Evolutionary conservation across 1,140 invertebrate genomes (phyloP).

Genomic region (Euglossa dilemma): DNA sequence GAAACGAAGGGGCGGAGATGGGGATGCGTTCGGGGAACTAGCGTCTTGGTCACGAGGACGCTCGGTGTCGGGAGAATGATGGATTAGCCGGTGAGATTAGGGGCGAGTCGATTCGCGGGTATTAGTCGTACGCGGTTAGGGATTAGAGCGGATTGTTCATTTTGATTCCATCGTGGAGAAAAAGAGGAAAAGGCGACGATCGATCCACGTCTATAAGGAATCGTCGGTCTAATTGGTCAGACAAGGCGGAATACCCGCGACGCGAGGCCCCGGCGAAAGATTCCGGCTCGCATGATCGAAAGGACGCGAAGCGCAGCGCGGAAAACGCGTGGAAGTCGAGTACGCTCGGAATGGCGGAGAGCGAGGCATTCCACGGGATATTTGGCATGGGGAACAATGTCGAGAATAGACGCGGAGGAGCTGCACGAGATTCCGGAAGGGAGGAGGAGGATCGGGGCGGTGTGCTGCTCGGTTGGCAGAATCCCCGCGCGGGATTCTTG

Average conservation of each 20-base stretch:
- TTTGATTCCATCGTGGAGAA: too few species aligned
- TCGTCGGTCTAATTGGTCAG: too few species aligned
- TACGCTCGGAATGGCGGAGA: neutral
- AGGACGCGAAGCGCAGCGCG: neutral
- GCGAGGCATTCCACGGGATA: neutral
- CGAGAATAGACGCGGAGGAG: neutral
- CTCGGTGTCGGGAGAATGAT: neutral
- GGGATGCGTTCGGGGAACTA: neutral
- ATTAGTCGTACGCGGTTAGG: too few species aligned
- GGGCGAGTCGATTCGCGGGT: too few species aligned
- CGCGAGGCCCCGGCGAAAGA: too few species aligned
- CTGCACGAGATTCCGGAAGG: neutral
- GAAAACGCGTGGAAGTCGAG: neutral
- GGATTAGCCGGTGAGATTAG: neutral
- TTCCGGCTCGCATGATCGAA: neutral
- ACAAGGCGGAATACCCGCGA: too few species aligned
- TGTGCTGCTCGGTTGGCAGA: neutral
- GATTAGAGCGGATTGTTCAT: too few species aligned
- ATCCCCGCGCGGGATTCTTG: neutral
- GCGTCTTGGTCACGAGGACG: too few species aligned
- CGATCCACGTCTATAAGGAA: too few species aligned
- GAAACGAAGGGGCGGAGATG: neutral
- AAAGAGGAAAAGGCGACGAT: too few species aligned
- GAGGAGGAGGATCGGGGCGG: neutral
- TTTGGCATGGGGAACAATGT: neutral